Percentiles rank a stretch among this genome's conserved stretches.
phyloP scores from a whole-genome alignment of 1,140 invertebrate species.

The Temnothorax curvispinosus region DNA sequence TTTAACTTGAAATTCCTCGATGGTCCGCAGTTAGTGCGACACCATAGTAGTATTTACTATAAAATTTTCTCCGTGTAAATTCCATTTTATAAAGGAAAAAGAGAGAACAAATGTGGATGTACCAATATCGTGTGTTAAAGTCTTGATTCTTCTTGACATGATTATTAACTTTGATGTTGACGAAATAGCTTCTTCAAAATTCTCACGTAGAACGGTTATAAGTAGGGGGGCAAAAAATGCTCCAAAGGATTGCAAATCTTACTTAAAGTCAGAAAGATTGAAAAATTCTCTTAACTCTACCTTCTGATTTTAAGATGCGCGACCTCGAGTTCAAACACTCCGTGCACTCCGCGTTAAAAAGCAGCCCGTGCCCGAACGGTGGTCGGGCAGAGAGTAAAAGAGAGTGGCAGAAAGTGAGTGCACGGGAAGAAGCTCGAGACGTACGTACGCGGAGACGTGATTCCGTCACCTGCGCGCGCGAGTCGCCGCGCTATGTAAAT shows the following conservation, averaged over 20 bases:
- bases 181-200: not conserved
- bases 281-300: not conserved
- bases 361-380: not conserved
- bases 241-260: not conserved
- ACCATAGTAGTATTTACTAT: too few relatives aligned
- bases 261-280: not conserved
- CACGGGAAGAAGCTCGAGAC: not conserved
- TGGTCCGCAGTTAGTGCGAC: too few relatives aligned
- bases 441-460: conserved; percentile 32
- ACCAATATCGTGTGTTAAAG: not conserved
- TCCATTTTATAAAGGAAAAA: not conserved
- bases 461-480: conserved; percentile 69
- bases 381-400: not conserved
- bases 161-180: not conserved
- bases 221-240: not conserved
- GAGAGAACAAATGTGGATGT: not conserved
- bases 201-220: not conserved
- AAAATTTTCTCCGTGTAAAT: too few relatives aligned
- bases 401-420: not conserved
- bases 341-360: not conserved
- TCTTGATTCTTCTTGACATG: not conserved
- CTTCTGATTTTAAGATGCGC: not conserved
- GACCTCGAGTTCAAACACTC: not conserved
- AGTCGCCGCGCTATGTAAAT: conserved; percentile 64
- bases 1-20: too few relatives aligned